Evolutionary conservation across 2,113 vertebrate species (phyloP).

Genomic region (western clawed frog (Xenopus tropicalis)): DNA sequence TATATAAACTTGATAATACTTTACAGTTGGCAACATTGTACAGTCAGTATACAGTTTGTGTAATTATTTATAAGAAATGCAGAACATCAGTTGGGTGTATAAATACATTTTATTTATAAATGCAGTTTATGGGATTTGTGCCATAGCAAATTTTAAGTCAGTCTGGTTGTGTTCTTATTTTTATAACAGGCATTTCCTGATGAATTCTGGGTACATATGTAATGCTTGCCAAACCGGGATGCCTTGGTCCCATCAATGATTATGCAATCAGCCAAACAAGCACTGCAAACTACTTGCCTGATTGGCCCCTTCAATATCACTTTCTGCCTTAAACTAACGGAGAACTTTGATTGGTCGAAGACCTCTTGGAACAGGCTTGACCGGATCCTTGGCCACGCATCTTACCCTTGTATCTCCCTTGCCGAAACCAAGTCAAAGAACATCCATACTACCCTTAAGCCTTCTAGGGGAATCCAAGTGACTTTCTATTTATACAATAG

Average conservation of each 20-base stretch:
- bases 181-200: conserved; percentile 55
- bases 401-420: neutral
- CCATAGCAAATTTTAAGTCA: no score
- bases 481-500: conserved; percentile 34
- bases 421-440: neutral
- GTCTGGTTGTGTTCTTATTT: neutral
- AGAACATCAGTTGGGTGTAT: no score
- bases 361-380: neutral
- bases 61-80: no score
- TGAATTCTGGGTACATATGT: conserved; percentile 57
- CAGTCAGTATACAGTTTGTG: no score
- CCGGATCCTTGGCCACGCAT: neutral
- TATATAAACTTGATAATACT: no score
- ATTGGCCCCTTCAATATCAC: neutral
- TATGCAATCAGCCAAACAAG: conserved; percentile 53
- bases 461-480: neutral
- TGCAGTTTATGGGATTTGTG: neutral
- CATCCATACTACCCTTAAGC: neutral
- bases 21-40: no score
- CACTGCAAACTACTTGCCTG: conserved; percentile 47
- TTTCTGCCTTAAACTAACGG: neutral
- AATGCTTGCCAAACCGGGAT: conserved; percentile 56
- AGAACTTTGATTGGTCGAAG: neutral
- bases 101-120: neutral
- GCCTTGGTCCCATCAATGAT: conserved; percentile 52